Base-by-base conservation (phyloP, 2,888 invertebrate species). In the Morinoia aosen region DNA sequence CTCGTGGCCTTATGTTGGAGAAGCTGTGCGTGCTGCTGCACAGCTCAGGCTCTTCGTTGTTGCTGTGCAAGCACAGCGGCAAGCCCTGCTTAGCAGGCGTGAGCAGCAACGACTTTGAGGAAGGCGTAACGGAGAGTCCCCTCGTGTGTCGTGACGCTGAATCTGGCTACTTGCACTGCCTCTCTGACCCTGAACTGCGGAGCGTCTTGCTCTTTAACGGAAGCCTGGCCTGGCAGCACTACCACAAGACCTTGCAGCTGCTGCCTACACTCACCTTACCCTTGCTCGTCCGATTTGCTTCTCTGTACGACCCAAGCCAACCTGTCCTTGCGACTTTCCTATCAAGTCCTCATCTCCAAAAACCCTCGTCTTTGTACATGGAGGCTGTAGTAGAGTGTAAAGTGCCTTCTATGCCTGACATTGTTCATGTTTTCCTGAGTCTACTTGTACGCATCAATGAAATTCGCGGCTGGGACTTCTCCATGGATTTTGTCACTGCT, bases 281-380 rank as follows among this genome's bases (percentile, higher is more conserved):
- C 61, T 96, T 96, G 12, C 97, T 97, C 93, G 96, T 97, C 97
- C 97, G 98, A 97, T 97, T 98, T 96, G 97, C 98, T 8, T 97
- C 97, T 90, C 97, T 98, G 95, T 98, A 98, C 97, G 98, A 98
- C 97, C 98, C 98, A 95, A 98, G 98, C 96, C 98, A 98, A 97
- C 98, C 98, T 91, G 96, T 96, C n/a, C 96, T 97, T n/a, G 96
- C 96, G 88, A 95, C 96, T 58, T 96, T 96, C 95, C 96, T 95
- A 57, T 39, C 95, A 40, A 93, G 91, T 93, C 61, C 95, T 39
- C 48, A 90, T 40, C 33, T 90, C 58, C 91, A 95, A 39, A 95
- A 16, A 48, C 48, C 61, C 25, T 90, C 57, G 19, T n/a, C 91
- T 19, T 95, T 58, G 39, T 39, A 91, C 11, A 48, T 33, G 48